Base-by-base conservation (phyloP, 2,888 invertebrate species). In the Eumerus sabulonum region DNA sequence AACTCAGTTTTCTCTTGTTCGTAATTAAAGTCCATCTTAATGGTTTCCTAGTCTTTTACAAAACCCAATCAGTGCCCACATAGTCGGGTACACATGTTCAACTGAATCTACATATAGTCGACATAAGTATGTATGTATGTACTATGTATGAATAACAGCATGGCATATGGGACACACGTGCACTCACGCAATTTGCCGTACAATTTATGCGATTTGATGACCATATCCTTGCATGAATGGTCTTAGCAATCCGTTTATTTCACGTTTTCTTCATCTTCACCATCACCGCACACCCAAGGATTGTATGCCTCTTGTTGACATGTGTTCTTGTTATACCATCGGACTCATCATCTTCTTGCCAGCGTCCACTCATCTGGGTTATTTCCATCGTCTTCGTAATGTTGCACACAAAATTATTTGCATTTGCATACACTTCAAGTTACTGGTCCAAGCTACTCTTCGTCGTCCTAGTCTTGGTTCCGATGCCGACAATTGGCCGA, bases 121-220 rank as follows among this genome's bases (percentile, higher is more conserved):
- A n/a, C n/a, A 42, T n/a, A 42, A n/a, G 12, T 51, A 35, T 44
- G 54, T 48, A 18, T 56, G 50, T 27, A 17, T 56, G 19, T 9
- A 18, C n/a, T 38, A 38, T 40, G 35, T 17, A 42, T n/a, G n/a
- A n/a, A n/a, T 27, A 63, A 9, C 36, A 36, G 11, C 36, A n/a
- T n/a, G 40, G 74, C 74, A 81, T 64, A 81, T 81, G 81, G 66
- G 70, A 76, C 62, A 76, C 76, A 76, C 81, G 76, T 81, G 70
- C 81, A 76, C 70, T 76, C 64, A 81, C 76, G 81, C 76, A 81
- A 74, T 81, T 76, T 81, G 81, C 76, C 70, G 66, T 66, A 71
- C 76, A 81, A 81, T 81, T 76, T 81, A 81, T 81, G 76, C 81
- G 76, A 81, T 70, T 81, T 81, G 81, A 81, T 81, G 70, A 81